Base-by-base conservation (phyloP, 2,113 vertebrate species). In the Aleadryas rufinucha region DNA sequence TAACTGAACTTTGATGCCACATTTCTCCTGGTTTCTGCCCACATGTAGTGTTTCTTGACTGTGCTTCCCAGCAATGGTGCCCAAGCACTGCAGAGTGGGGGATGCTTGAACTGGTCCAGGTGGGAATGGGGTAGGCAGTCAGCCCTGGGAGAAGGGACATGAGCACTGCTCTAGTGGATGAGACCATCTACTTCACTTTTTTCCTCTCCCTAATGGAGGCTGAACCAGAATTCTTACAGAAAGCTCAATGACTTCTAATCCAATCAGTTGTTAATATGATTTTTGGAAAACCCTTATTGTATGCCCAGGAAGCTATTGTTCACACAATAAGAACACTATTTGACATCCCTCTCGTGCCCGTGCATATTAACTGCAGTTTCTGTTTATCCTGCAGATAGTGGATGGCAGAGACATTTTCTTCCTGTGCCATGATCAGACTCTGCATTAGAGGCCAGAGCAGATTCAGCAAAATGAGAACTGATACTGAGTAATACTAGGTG, bases 71-170 rank as follows among this genome's bases (percentile, higher is more conserved):
- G 70, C 6, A 33, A 13, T 11, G 42, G 22, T 74, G 41, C 59
- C n/a, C 0, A 0, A 84, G 54, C n/a, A 22, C 19, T 74, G 42
- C 44, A 52, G 24, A 44, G 27, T 12, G 14, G 1, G 1, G 33
- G 22, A 68, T 3, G 22, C 9, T 28, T 41, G 37, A 87, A 49
- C 35, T 18, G n/a, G 20, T 49, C 42, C 65, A 86, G 6, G 20
- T 81, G 59, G 44, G 45, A 86, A 49, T 1, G 7, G 23, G 20
- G 37, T 4, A 66, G 66, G 13, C 4, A 14, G 35, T 22, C 59
- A 89, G 33, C 2, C 35, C 31, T 37, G 42, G 63, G 54, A 87
- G 56, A 16, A 82, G 33, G 45, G 44, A 64, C 31, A 17, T 14
- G 13, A 27, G 37, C 72, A 37, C 24, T 54, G 16, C 28, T 77